These are phyloP conservation scores for Eubucco bourcierii DNA, from an alignment of 2,113 vertebrate genomes.

Conservation along the genomic window DNA sequence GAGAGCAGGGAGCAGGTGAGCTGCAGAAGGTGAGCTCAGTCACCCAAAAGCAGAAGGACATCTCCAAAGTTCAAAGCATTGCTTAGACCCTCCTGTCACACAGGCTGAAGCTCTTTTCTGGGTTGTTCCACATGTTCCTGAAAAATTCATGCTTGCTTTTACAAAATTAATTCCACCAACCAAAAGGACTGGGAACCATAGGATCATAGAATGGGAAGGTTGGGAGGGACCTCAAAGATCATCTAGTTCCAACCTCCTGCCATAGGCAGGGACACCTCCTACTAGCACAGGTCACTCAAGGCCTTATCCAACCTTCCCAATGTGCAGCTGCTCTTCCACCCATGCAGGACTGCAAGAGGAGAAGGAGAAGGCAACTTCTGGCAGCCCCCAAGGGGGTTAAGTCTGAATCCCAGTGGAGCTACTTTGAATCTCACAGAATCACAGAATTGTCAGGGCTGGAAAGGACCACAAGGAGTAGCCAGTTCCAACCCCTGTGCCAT, in stretches of 20 bases:
- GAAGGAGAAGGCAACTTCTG: not conserved
- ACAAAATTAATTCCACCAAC: slow-evolving; percentile 7
- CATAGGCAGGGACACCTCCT: no score
- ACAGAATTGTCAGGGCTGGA: no score
- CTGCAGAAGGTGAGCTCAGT: not conserved
- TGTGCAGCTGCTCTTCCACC: not conserved
- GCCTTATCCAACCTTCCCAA: not conserved
- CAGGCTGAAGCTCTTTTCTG: not conserved
- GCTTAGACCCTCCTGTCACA: not conserved
- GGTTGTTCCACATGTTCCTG: not conserved
- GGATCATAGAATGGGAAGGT: no score
- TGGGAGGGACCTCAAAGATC: no score
- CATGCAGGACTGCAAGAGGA: not conserved
- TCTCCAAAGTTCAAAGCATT: not conserved
- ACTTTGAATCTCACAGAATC: not conserved
- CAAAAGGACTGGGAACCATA: slow-evolving; percentile 30
- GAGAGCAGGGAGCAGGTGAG: not conserved
- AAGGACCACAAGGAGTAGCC: no score
- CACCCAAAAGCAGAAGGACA: not conserved
- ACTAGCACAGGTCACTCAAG: no score
- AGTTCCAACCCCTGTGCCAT: no score
- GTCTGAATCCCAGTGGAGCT: not conserved
- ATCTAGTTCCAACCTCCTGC: no score
- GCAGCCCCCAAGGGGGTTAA: not conserved
- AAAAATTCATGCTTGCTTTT: slow-evolving; percentile 38